Conservation (phyloP, 2,888 invertebrate genomes). For the Aquatica leii region DNA sequence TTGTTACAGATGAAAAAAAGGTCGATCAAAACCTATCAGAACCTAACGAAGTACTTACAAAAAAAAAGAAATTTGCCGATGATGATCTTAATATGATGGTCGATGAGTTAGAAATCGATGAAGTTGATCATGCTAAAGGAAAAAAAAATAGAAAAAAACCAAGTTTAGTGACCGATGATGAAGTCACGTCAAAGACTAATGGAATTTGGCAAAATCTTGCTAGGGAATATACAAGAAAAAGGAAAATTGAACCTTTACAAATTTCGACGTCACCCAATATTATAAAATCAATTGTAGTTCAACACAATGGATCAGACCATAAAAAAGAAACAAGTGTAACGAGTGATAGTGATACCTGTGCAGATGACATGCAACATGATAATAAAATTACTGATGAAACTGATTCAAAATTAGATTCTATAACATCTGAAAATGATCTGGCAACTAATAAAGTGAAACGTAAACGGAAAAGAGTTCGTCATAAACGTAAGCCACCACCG, state of each 20-base stretch:
- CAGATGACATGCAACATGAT: too few relatives aligned
- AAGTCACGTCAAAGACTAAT: background rate
- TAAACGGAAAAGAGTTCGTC: conserved; percentile 14
- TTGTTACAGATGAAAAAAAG: too few relatives aligned
- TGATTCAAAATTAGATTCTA: background rate
- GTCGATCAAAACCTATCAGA: too few relatives aligned
- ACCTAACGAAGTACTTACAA: too few relatives aligned
- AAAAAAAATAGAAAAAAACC: background rate
- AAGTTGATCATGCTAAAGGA: background rate
- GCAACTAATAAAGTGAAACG: background rate
- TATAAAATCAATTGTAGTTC: conserved; percentile 10
- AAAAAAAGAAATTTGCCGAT: background rate
- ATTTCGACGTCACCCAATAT: conserved; percentile 22
- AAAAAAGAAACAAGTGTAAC: background rate
- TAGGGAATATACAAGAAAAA: background rate
- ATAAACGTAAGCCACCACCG: background rate
- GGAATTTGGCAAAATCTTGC: conserved; percentile 8
- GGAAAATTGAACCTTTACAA: conserved; percentile 13
- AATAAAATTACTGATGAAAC: too few relatives aligned
- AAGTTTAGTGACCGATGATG: background rate
- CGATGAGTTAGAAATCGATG: background rate
- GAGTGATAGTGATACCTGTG: background rate
- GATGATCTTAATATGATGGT: background rate
- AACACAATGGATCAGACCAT: background rate
- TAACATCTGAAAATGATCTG: background rate